These are phyloP conservation scores for Polyommatus icarus DNA, from an alignment of 2,888 invertebrate species.

Conservation along the genomic window DNA sequence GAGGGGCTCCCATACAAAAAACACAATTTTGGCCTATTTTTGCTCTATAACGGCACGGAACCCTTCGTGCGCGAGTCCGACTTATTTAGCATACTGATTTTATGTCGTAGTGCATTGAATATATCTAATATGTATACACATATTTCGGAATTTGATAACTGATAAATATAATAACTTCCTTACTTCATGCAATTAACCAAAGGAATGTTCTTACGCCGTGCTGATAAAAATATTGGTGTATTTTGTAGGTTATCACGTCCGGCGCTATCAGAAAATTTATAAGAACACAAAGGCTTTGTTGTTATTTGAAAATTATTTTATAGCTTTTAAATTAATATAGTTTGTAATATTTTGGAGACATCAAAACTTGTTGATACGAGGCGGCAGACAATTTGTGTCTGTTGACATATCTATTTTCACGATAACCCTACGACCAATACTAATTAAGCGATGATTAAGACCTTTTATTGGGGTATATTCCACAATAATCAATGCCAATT, in stretches of 20 bases:
- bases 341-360: slow-evolving; percentile 2
- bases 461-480: slow-evolving; percentile 24
- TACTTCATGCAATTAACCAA: no score
- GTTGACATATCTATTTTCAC: background rate
- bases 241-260: background rate
- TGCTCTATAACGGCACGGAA: no score
- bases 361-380: background rate
- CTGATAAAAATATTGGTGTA: background rate
- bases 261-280: background rate
- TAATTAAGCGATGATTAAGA: slow-evolving; percentile 18
- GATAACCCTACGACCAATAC: slow-evolving; percentile 19
- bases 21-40: no score
- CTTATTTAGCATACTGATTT: no score
- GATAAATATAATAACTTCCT: no score
- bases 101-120: no score
- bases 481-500: slow-evolving; percentile 10
- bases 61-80: no score
- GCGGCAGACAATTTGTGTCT: slow-evolving; percentile 13
- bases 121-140: no score
- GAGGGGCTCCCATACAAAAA: no score
- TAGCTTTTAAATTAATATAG: background rate
- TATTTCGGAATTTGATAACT: no score
- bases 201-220: background rate
- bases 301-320: background rate
- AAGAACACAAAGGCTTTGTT: background rate